Base-by-base conservation (phyloP, 2,113 vertebrate genomes). In the Paedocypris sp. region DNA sequence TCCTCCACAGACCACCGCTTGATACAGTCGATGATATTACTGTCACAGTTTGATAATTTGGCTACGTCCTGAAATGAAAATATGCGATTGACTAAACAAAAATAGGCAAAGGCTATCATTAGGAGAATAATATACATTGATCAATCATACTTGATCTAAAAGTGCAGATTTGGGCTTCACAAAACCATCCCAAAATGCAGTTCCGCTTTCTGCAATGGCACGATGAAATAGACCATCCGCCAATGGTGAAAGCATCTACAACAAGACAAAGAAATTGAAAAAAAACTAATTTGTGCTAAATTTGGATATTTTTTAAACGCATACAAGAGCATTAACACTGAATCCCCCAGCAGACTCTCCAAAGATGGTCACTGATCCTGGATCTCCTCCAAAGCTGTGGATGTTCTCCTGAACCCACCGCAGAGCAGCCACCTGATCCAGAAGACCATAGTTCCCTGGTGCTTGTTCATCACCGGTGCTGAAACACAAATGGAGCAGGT, bases 351-450 rank as follows among this genome's bases (percentile, higher is more conserved):
- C 87, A 43, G 92, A 95, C 64, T 90, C 83, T 22, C 93, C 93
- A 70, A 85, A 85, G 25, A 95, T 84, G 6, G 92, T 95, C 16
- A 95, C 88, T 0, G 77, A 88, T 59, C 65, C 68, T 20, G 88
- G 84, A 70, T 94, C 70, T 60, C 91, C 92, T 71, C 91, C 91
- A 68, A 95, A 95, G 67, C 73, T 76, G 19, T 76, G 60, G 32
- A 93, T 93, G 62, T 95, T 90, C 64, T 91, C 77, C 73, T 91
- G 88, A 50, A 91, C 64, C 91, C 91, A 97, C 10, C 1, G 84
- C 54, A 95, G 85, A 2, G 90, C 90, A 3, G 87, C 77, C 5
- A 97, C 52, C 77, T 97, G 93, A 67, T 95, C 92, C 61, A 93
- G 63, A 42, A 89, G 64, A 0, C 89, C 92, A 73, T 82, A 87